phyloP scores from a whole-genome alignment of 2,888 invertebrate species.

The Drosophila meridionalis region DNA sequence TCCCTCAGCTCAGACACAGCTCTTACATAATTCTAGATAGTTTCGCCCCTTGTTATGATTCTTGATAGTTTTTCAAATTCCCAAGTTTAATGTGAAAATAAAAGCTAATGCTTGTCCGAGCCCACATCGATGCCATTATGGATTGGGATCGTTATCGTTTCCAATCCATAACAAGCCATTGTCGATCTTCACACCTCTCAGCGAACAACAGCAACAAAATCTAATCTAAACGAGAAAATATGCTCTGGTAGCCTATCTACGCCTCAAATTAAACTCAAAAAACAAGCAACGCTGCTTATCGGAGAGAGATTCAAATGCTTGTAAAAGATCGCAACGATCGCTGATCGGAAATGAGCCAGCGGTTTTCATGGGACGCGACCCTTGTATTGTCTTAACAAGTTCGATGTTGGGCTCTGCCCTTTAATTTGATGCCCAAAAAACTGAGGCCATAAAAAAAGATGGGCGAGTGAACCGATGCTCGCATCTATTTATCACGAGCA shows the following conservation, averaged over 20 bases:
- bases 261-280: slow-evolving; percentile 23
- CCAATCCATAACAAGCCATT: slow-evolving; percentile 5
- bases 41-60: not conserved
- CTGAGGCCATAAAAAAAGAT: slow-evolving; percentile 53
- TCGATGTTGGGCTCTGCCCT: slow-evolving; percentile 38
- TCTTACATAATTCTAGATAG: slow-evolving; percentile 7
- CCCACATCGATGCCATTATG: slow-evolving; percentile 9
- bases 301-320: slow-evolving; percentile 37
- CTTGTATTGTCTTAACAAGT: slow-evolving; percentile 64
- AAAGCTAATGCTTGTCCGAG: slow-evolving; percentile 40
- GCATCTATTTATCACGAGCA: slow-evolving; percentile 65
- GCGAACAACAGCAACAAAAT: slow-evolving; percentile 19
- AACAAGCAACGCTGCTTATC: slow-evolving; percentile 50
- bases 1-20: not conserved
- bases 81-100: slow-evolving; percentile 27
- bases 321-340: slow-evolving; percentile 55
- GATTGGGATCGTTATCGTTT: not conserved
- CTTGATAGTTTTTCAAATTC: slow-evolving; percentile 5
- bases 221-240: not conserved
- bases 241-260: slow-evolving; percentile 53
- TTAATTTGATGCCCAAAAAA: slow-evolving; percentile 62
- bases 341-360: slow-evolving; percentile 69
- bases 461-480: slow-evolving; percentile 10
- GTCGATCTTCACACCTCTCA: slow-evolving; percentile 61
- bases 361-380: slow-evolving; percentile 36